These are phyloP conservation scores for Haliaeetus leucogaster DNA, from an alignment of 2,113 vertebrate species.

Conservation along the genomic window DNA sequence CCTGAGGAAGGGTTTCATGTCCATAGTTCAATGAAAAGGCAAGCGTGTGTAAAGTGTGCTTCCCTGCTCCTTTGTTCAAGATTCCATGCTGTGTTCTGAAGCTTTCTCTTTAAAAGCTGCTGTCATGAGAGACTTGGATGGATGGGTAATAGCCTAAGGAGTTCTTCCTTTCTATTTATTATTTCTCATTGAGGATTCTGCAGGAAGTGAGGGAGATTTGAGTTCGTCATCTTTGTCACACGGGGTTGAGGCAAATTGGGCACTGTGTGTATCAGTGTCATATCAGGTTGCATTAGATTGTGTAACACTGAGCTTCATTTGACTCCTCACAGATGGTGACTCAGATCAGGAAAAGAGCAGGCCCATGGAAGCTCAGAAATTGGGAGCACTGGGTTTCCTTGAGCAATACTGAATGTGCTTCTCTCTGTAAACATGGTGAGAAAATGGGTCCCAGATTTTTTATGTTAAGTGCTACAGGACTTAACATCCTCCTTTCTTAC, in stretches of 20 bases:
- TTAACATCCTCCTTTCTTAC: background rate
- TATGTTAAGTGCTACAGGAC: background rate
- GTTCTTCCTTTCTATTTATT: background rate
- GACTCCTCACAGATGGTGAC: background rate
- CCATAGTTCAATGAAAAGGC: background rate
- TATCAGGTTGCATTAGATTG: background rate
- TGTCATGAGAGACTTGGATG: background rate
- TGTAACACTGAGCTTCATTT: background rate
- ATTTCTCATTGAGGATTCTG: background rate
- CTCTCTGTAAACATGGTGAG: background rate
- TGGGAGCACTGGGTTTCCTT: background rate
- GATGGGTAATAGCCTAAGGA: background rate
- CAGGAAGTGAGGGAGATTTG: background rate
- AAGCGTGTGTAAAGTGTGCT: too few relatives aligned
- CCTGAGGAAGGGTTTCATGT: background rate
- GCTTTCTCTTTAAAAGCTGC: background rate
- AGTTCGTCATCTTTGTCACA: background rate
- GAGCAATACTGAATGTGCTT: background rate
- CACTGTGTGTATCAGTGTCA: background rate
- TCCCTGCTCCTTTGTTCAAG: background rate
- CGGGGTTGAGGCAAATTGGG: background rate
- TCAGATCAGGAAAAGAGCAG: background rate
- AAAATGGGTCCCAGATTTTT: background rate
- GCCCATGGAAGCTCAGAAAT: background rate
- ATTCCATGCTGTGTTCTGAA: background rate